Evolutionary conservation across 2,797 vertebrate genomes (phyloP).

Genomic region (Pseudomugil gertrudae): DNA sequence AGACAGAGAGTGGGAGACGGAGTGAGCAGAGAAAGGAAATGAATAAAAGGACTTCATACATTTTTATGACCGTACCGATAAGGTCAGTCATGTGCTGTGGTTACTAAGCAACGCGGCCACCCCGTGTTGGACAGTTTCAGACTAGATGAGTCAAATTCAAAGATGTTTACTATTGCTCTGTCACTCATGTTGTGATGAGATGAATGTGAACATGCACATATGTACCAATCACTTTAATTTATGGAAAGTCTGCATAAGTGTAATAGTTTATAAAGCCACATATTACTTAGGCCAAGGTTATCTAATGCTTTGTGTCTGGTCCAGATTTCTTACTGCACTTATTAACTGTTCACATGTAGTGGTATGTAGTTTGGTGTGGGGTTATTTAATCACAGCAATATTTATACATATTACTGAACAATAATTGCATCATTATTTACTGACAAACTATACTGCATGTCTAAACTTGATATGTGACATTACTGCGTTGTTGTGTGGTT

Average conservation of each 20-base stretch:
- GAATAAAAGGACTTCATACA: conserved; percentile 83
- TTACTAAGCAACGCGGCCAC: conserved; percentile 85
- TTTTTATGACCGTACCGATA: conserved; percentile 83
- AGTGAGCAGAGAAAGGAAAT: conserved; percentile 60
- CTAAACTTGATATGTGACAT: not conserved
- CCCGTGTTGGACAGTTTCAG: conserved; percentile 77
- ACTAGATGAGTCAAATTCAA: conserved; percentile 72
- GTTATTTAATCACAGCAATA: no score
- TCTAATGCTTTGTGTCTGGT: not conserved
- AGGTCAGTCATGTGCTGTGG: conserved; percentile 83
- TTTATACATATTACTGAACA: not conserved
- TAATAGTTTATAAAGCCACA: not conserved
- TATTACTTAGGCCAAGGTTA: not conserved
- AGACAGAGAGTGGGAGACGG: conserved; percentile 8
- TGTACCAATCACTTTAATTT: not conserved
- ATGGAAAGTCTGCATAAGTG: not conserved
- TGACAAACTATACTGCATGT: not conserved
- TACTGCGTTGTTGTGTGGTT: not conserved
- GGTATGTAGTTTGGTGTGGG: not conserved
- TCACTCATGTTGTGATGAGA: conserved; percentile 28
- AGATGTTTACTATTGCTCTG: conserved; percentile 65
- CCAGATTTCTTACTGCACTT: not conserved
- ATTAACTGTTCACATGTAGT: not conserved
- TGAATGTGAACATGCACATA: not conserved
- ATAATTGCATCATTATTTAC: not conserved